Conservation (phyloP, 2,888 invertebrate genomes). For the Sesamia inferens region DNA sequence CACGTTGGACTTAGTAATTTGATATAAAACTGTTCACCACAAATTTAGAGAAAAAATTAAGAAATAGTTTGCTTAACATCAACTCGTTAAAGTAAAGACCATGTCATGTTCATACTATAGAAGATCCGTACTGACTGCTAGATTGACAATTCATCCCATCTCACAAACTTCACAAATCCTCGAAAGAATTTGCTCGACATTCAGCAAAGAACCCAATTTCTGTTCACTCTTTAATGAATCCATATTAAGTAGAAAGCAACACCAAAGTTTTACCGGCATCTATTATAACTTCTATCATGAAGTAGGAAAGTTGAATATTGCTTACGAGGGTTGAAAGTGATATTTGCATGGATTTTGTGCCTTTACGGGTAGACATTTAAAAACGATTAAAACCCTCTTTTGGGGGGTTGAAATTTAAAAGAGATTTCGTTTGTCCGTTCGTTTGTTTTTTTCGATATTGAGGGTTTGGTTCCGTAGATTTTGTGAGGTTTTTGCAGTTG, state of each 20-base stretch:
- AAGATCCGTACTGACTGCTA: slow-evolving; percentile 35
- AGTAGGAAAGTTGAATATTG: slow-evolving; percentile 31
- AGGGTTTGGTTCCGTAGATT: slow-evolving; percentile 49
- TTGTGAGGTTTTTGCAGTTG: slow-evolving; percentile 40
- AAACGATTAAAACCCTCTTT: slow-evolving; percentile 71
- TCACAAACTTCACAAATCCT: slow-evolving; percentile 41
- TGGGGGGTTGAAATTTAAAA: slow-evolving; percentile 64
- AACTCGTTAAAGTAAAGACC: slow-evolving; percentile 33
- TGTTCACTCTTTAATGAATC: slow-evolving; percentile 56
- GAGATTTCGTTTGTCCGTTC: slow-evolving; percentile 63
- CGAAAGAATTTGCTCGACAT: slow-evolving; percentile 40
- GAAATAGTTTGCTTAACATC: not conserved
- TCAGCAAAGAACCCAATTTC: slow-evolving; percentile 54
- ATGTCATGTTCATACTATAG: slow-evolving; percentile 22
- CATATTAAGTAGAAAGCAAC: slow-evolving; percentile 54
- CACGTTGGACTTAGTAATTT: not conserved
- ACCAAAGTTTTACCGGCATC: slow-evolving; percentile 19
- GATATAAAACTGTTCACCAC: slow-evolving; percentile 1
- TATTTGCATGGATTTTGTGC: slow-evolving; percentile 49
- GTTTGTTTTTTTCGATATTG: slow-evolving; percentile 52
- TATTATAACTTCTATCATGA: slow-evolving; percentile 10
- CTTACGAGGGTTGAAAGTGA: slow-evolving; percentile 7
- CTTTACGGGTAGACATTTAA: slow-evolving; percentile 66
- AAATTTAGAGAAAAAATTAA: not conserved
- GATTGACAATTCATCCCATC: slow-evolving; percentile 35